Percentiles rank a stretch among this genome's conserved stretches.
Conservation (phyloP, 2,888 invertebrate genomes). For the Eucera pruinosa region DNA sequence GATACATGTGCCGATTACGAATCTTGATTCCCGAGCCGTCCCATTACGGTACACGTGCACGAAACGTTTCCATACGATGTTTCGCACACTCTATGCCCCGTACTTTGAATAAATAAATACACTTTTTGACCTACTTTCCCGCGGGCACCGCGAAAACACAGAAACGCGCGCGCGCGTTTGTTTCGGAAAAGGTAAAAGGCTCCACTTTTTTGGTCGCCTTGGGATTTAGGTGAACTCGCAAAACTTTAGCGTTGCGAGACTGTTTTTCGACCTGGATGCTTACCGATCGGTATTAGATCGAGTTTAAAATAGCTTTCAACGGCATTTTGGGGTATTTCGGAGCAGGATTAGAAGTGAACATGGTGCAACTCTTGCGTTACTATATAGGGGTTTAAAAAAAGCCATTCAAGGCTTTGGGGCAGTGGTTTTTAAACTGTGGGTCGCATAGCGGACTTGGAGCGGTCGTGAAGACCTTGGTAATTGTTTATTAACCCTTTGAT, state of each 20-base stretch:
- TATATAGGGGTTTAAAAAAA: too few species aligned
- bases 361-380: too few species aligned
- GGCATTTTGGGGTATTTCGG: too few species aligned
- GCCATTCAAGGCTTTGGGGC: too few species aligned
- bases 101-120: constrained; percentile 43
- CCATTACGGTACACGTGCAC: constrained; percentile 38
- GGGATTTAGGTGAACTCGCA: neutral
- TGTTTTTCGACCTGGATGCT: neutral
- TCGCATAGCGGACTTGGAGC: too few species aligned
- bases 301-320: too few species aligned
- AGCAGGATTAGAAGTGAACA: too few species aligned
- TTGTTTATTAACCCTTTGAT: too few species aligned
- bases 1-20: constrained; percentile 62
- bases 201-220: constrained; percentile 3
- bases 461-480: too few species aligned
- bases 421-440: too few species aligned
- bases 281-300: neutral
- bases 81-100: constrained; percentile 10
- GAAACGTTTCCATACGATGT: constrained; percentile 22
- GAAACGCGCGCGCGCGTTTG: too few species aligned
- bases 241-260: neutral
- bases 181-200: neutral
- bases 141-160: neutral
- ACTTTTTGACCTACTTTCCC: constrained; percentile 36
- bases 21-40: constrained; percentile 43